Percentiles rank a stretch among this genome's conserved stretches.
phyloP scores from a whole-genome alignment of 1,140 invertebrate genomes.

The Camponotus vicinus region DNA sequence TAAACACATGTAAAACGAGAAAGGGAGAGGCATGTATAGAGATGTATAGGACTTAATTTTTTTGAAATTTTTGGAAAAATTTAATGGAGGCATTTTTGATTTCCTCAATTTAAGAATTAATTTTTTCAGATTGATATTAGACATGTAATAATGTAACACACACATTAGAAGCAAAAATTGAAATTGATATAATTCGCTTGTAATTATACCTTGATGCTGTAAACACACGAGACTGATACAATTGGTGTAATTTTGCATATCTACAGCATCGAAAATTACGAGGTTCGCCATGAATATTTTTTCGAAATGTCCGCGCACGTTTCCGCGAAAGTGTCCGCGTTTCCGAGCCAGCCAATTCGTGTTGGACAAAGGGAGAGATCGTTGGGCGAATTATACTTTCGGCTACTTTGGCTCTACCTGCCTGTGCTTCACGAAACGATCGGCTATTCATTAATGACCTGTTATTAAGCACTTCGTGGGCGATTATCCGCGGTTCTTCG shows the following conservation, averaged over 20 bases:
- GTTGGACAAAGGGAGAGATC: slow-evolving; percentile 47
- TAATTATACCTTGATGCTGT: background rate
- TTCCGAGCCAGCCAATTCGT: slow-evolving; percentile 38
- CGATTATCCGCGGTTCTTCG: slow-evolving; percentile 44
- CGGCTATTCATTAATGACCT: slow-evolving; percentile 71
- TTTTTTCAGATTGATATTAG: background rate
- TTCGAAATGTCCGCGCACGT: background rate
- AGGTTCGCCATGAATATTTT: slow-evolving; percentile 13
- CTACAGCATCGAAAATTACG: slow-evolving; percentile 2
- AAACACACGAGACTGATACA: background rate
- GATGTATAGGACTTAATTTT: no score
- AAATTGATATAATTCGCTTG: background rate
- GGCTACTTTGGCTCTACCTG: slow-evolving; percentile 71
- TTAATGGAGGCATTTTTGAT: background rate
- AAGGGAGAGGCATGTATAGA: no score
- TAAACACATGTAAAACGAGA: background rate
- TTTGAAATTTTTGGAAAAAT: background rate
- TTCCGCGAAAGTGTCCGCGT: slow-evolving; percentile 62
- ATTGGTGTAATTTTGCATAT: background rate
- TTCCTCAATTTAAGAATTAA: background rate
- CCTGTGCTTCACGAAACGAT: slow-evolving; percentile 64
- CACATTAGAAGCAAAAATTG: background rate
- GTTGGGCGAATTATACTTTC: slow-evolving; percentile 59
- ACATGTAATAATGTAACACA: background rate
- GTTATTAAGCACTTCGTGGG: slow-evolving; percentile 51